Conservation (phyloP, 2,888 invertebrate genomes). For the Miltochrista miniata region DNA sequence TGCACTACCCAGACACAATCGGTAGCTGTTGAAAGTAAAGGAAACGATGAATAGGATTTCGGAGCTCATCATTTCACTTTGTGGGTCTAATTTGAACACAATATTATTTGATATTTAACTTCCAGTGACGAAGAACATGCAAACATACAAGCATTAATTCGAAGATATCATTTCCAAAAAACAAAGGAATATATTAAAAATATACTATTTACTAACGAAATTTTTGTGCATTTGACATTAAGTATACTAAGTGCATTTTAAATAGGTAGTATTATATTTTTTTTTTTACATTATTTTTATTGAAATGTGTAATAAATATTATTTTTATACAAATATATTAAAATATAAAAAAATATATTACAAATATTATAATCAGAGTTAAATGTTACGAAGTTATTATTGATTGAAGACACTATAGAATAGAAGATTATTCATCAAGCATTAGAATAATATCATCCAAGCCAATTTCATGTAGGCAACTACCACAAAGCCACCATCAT, state of each 20-base stretch:
- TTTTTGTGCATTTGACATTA: slow-evolving; percentile 49
- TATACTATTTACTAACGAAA: slow-evolving; percentile 40
- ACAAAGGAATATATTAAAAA: slow-evolving; percentile 36
- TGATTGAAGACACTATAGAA: neutral
- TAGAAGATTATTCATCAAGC: neutral
- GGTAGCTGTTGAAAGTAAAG: too few species aligned
- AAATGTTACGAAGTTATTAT: neutral
- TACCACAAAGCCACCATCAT: slow-evolving; percentile 14
- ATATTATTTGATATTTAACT: slow-evolving; percentile 31
- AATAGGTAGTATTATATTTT: slow-evolving; percentile 4
- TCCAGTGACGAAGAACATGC: slow-evolving; percentile 43
- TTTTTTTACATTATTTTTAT: neutral
- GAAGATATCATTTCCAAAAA: slow-evolving; percentile 41
- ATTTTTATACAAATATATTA: neutral
- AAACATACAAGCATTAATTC: slow-evolving; percentile 28
- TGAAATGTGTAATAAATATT: neutral
- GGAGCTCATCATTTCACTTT: neutral
- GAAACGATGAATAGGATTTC: neutral
- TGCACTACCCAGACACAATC: too few species aligned
- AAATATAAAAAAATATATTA: neutral
- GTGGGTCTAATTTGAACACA: neutral
- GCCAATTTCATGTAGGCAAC: slow-evolving; percentile 5
- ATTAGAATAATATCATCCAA: neutral
- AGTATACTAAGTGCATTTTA: slow-evolving; percentile 42
- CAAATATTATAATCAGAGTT: neutral